Conservation (phyloP, 2,113 vertebrate genomes). For the Heloderma charlesbogerti region DNA sequence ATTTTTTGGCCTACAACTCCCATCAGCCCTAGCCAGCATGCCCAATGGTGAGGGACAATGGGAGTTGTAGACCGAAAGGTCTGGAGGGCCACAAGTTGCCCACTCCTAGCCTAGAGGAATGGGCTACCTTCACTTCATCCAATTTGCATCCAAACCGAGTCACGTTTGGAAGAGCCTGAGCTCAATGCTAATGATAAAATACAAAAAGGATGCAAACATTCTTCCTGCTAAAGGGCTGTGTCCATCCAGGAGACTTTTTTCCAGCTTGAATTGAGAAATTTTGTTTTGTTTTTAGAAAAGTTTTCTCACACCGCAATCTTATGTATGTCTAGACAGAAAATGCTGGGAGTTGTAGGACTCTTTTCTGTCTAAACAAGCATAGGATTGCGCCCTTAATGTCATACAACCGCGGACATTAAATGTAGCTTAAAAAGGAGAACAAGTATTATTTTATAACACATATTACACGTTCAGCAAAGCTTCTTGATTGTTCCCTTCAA, state of each 20-base stretch:
- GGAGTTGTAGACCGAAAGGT: too few species aligned
- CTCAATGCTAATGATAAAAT: background rate
- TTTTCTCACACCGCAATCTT: too few species aligned
- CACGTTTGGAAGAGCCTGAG: background rate
- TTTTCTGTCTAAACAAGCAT: too few species aligned
- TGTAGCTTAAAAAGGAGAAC: rapidly evolving
- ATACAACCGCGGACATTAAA: background rate
- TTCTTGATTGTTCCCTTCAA: background rate
- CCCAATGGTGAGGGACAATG: too few species aligned
- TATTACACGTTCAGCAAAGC: background rate
- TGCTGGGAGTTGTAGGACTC: too few species aligned
- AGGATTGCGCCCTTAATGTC: background rate
- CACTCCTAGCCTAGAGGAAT: too few species aligned
- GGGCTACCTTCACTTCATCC: too few species aligned
- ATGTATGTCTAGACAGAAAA: too few species aligned
- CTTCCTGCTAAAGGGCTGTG: too few species aligned
- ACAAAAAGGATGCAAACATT: background rate
- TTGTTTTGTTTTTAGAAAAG: background rate
- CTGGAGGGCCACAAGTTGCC: too few species aligned
- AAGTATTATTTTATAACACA: background rate
- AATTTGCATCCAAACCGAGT: background rate
- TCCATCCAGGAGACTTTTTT: background rate
- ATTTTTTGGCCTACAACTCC: too few species aligned
- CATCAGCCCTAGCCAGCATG: too few species aligned
- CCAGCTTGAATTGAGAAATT: background rate